These are phyloP conservation scores for Anolis carolinensis DNA, from an alignment of 2,113 vertebrate genomes.

Conservation along the genomic window DNA sequence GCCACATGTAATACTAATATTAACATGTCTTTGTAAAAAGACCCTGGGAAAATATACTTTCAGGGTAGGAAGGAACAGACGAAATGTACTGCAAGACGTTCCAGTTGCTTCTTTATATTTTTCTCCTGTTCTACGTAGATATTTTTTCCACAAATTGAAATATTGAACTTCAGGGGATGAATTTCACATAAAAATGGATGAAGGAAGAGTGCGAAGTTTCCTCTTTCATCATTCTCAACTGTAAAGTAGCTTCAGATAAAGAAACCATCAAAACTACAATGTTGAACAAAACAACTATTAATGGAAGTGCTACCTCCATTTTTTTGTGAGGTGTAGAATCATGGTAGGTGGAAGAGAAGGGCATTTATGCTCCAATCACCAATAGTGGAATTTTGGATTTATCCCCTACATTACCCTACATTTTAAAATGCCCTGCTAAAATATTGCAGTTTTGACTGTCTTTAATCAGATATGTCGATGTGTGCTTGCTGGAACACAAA, in stretches of 20 bases:
- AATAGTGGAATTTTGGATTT: too few relatives aligned
- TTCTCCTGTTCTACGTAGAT: not conserved
- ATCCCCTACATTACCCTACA: not conserved
- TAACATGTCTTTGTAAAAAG: conserved; percentile 4
- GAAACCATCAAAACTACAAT: too few relatives aligned
- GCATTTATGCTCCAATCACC: too few relatives aligned
- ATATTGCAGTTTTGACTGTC: not conserved
- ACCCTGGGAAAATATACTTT: not conserved
- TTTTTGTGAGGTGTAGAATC: too few relatives aligned
- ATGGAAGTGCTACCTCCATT: not conserved
- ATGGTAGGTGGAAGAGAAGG: too few relatives aligned
- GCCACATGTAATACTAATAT: not conserved
- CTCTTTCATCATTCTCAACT: too few relatives aligned
- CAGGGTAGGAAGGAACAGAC: not conserved
- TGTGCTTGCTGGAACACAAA: not conserved
- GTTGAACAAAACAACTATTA: not conserved
- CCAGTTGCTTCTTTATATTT: not conserved
- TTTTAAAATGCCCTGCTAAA: not conserved
- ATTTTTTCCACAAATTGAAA: not conserved
- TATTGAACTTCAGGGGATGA: not conserved
- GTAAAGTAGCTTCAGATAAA: too few relatives aligned
- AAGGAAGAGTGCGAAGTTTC: not conserved
- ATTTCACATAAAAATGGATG: not conserved
- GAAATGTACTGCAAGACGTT: not conserved
- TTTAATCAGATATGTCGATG: not conserved